These are phyloP conservation scores for Cynocephalus volans DNA, from an alignment of 2,113 vertebrate genomes.

Conservation along the genomic window DNA sequence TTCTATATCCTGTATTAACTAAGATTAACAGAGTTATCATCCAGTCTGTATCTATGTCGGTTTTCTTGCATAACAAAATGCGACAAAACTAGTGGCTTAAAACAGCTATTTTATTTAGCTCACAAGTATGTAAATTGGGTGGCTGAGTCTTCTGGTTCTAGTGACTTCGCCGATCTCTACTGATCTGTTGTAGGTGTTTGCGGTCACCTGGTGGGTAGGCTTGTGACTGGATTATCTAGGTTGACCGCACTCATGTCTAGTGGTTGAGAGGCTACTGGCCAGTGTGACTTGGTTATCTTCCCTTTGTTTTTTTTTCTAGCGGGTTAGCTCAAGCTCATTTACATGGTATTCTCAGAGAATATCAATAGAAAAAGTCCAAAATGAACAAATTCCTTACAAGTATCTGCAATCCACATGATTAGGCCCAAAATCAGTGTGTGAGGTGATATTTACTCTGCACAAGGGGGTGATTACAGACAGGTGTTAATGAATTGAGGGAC, in stretches of 20 bases:
- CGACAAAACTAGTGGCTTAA: neutral
- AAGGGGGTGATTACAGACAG: neutral
- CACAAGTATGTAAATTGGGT: neutral
- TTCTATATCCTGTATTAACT: neutral
- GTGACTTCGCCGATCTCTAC: neutral
- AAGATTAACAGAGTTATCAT: neutral
- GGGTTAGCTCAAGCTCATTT: neutral
- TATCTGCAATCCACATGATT: neutral
- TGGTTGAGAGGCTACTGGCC: neutral
- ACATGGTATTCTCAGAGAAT: neutral
- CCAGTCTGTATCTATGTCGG: neutral
- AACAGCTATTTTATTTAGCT: neutral
- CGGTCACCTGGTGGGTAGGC: neutral
- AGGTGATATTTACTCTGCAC: neutral
- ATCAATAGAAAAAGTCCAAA: neutral
- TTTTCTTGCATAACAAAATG: neutral
- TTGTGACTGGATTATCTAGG: neutral
- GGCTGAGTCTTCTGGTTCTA: neutral
- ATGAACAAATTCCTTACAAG: neutral
- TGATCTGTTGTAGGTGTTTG: neutral
- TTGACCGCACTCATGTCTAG: neutral
- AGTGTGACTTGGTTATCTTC: neutral
- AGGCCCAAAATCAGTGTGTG: neutral
- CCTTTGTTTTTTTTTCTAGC: neutral
- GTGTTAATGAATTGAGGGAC: neutral